Percentiles rank a stretch among this genome's conserved stretches.
Conservation (phyloP, 2,888 invertebrate genomes). For the Patella pellucida region DNA sequence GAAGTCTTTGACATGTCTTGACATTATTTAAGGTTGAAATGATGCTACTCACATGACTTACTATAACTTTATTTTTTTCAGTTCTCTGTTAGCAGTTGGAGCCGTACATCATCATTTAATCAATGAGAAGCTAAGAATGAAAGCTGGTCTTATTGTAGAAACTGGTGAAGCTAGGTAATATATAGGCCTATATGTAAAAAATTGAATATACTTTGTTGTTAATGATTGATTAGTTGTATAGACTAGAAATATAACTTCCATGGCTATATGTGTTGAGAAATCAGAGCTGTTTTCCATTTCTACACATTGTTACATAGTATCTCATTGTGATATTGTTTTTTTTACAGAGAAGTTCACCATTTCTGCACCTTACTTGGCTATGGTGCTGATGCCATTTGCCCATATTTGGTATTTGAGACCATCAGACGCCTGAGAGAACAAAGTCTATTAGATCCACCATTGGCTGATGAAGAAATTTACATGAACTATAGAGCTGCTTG, state of each 20-base stretch:
- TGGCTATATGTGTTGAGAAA: too few species aligned
- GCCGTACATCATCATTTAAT: constrained; percentile 96
- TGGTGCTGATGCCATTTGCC: constrained; percentile 98
- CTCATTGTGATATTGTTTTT: background rate
- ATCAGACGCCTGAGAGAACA: constrained; percentile 88
- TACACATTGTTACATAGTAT: too few species aligned
- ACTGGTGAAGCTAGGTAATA: constrained; percentile 92
- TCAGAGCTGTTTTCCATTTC: too few species aligned
- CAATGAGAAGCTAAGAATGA: constrained; percentile 94
- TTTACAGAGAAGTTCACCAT: constrained; percentile 84
- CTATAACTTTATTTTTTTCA: constrained; percentile 71
- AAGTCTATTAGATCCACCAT: constrained; percentile 82
- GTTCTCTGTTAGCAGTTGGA: constrained; percentile 88
- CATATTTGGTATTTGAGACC: constrained; percentile 95
- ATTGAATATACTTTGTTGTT: too few species aligned
- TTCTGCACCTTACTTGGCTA: constrained; percentile 95
- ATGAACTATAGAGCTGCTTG: constrained; percentile 90
- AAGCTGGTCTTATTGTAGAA: constrained; percentile 93
- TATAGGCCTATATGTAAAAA: too few species aligned
- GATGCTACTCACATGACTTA: too few species aligned
- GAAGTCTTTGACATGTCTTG: too few species aligned
- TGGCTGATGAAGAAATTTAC: constrained; percentile 83
- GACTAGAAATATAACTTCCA: background rate
- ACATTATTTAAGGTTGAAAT: too few species aligned
- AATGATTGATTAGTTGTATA: background rate